Conservation (phyloP, 2,797 vertebrate genomes). For the Podarcis lilfordi region DNA sequence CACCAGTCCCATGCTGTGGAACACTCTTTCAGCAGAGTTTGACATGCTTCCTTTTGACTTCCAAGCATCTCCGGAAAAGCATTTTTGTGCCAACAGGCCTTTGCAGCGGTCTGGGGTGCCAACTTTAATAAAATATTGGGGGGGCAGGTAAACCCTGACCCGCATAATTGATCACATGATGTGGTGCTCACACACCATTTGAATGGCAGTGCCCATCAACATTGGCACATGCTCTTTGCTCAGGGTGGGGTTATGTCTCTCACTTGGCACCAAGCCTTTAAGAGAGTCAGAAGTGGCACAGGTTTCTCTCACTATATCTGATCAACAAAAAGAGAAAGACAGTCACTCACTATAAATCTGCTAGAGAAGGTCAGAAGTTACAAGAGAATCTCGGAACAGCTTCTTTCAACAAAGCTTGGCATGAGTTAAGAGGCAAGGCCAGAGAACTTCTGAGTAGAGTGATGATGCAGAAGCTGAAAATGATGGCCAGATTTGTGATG, state of each 20-base stretch:
- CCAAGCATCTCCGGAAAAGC: no score
- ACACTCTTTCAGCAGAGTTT: no score
- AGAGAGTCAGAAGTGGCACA: background rate
- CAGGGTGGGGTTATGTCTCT: background rate
- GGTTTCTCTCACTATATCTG: background rate
- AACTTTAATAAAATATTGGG: no score
- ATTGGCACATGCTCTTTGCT: no score
- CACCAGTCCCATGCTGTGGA: no score
- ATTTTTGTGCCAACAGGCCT: no score
- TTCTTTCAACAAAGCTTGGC: background rate
- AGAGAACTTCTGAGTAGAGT: background rate
- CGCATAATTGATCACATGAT: no score
- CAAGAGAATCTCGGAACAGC: background rate
- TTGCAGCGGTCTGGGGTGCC: no score
- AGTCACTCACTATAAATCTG: background rate
- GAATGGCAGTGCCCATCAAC: no score
- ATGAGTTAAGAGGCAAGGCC: background rate
- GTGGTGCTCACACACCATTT: no score
- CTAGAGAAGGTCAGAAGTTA: background rate
- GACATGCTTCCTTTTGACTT: no score
- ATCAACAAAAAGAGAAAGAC: background rate
- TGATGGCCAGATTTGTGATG: background rate
- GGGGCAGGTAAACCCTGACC: no score
- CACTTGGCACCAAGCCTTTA: background rate
- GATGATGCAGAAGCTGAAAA: background rate